Percentiles rank a stretch among this genome's conserved stretches.
phyloP scores from a whole-genome alignment of 1,140 invertebrate species.

The Pectinophora gossypiella region DNA sequence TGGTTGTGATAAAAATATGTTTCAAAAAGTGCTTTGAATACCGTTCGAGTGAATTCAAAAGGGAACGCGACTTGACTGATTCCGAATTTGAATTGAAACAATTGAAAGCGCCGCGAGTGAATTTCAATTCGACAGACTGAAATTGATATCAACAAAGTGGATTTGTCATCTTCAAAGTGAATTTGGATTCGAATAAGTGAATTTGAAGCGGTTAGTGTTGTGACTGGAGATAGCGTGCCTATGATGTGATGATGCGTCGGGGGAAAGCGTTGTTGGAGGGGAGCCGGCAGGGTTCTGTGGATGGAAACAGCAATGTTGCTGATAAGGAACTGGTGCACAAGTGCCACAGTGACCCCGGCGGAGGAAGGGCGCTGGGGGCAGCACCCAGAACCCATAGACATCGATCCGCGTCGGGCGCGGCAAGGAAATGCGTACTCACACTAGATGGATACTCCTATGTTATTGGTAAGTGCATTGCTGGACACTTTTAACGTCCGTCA shows the following conservation, averaged over 20 bases:
- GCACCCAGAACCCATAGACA: conserved; percentile 51
- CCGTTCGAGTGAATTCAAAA: no score
- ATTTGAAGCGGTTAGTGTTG: no score
- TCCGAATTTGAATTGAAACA: not conserved
- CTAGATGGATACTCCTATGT: conserved; percentile 88
- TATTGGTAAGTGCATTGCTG: conserved; percentile 89
- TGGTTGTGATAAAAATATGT: not conserved
- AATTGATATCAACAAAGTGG: not conserved
- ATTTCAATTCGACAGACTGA: no score
- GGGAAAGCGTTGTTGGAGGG: conserved; percentile 63
- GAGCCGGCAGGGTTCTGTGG: conserved; percentile 68
- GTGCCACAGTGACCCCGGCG: conserved; percentile 78
- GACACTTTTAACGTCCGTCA: no score
- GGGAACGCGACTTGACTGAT: no score
- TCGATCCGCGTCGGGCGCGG: conserved; percentile 68
- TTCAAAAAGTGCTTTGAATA: no score
- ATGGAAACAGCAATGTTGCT: conserved; percentile 68
- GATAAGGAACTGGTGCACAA: conserved; percentile 79
- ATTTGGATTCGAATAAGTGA: not conserved
- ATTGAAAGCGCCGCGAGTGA: not conserved
- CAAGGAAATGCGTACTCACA: conserved; percentile 85
- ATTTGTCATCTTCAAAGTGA: not conserved
- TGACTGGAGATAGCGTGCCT: conserved; percentile 50
- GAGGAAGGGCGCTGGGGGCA: conserved; percentile 54
- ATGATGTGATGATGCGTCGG: conserved; percentile 65